Conservation (phyloP, 2,113 vertebrate genomes). For the Antennarius striatus region DNA sequence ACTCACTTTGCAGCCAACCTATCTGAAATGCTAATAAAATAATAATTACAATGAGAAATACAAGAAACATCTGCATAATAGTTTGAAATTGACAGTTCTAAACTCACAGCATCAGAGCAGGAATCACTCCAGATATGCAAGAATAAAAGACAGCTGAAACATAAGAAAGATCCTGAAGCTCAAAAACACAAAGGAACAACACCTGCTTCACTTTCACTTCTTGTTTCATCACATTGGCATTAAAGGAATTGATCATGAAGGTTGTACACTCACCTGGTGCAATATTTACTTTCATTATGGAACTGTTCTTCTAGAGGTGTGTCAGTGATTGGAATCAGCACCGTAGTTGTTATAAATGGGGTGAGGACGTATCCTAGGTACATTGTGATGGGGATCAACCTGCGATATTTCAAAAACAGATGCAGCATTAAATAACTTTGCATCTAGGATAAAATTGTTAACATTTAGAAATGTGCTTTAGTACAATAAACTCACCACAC, state of each 20-base stretch:
- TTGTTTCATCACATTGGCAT: background rate
- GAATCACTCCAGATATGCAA: slow-evolving; percentile 59
- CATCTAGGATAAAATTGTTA: background rate
- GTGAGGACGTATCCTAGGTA: slow-evolving; percentile 67
- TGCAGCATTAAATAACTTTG: background rate
- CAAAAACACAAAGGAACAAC: background rate
- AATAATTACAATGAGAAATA: no score
- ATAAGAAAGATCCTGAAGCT: slow-evolving; percentile 22
- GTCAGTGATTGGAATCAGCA: background rate
- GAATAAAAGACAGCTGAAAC: slow-evolving; percentile 77
- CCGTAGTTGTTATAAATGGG: background rate
- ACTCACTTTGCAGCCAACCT: no score
- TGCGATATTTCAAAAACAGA: slow-evolving; percentile 30
- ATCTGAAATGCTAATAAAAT: no score
- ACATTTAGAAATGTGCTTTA: background rate
- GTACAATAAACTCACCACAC: slow-evolving; percentile 62
- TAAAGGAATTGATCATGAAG: background rate
- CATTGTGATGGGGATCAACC: slow-evolving; percentile 63
- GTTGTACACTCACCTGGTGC: slow-evolving; percentile 64
- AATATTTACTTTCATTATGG: slow-evolving; percentile 28
- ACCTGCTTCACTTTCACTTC: background rate
- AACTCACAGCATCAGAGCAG: slow-evolving; percentile 64
- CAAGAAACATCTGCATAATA: background rate
- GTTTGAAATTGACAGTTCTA: background rate
- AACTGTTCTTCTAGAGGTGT: rapidly evolving